Evolutionary conservation across 2,888 invertebrate species (phyloP).

Genomic region (Leptinotarsa peninsularis): DNA sequence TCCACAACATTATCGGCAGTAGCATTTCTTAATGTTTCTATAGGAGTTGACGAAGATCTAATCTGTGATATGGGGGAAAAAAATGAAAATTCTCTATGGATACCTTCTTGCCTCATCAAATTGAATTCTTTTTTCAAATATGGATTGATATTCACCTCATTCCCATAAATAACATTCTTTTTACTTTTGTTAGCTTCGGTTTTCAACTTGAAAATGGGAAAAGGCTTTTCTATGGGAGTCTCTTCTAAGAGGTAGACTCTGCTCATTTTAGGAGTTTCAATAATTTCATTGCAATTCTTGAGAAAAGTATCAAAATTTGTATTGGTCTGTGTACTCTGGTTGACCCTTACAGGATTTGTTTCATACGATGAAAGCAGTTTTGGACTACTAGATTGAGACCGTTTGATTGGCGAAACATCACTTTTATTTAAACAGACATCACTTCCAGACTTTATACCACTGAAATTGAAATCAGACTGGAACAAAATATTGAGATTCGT

Average conservation of each 20-base stretch:
- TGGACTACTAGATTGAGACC: constrained; percentile 50
- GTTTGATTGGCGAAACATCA: constrained; percentile 22
- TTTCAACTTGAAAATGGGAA: constrained; percentile 16
- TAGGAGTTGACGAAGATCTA: constrained; percentile 55
- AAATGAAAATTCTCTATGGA: constrained; percentile 55
- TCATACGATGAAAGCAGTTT: constrained; percentile 52
- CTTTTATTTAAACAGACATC: constrained; percentile 33
- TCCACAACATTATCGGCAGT: constrained; percentile 34
- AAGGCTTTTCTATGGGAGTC: constrained; percentile 15
- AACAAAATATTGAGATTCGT: constrained; percentile 54
- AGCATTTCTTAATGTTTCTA: constrained; percentile 42
- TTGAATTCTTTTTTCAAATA: constrained; percentile 49
- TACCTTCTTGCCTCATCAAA: constrained; percentile 44
- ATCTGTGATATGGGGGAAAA: constrained; percentile 55
- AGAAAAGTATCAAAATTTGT: constrained; percentile 35
- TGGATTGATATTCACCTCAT: constrained; percentile 50
- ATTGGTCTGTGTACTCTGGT: constrained; percentile 39
- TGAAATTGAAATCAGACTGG: constrained; percentile 47
- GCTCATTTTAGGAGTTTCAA: constrained; percentile 41
- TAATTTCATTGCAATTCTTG: constrained; percentile 26
- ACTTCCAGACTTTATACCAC: constrained; percentile 33
- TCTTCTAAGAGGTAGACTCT: constrained; percentile 31
- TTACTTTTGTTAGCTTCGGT: constrained; percentile 15
- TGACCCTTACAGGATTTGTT: constrained; percentile 46
- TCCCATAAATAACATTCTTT: constrained; percentile 23